Conservation (phyloP, 2,113 vertebrate species). For the Mobula hypostoma region DNA sequence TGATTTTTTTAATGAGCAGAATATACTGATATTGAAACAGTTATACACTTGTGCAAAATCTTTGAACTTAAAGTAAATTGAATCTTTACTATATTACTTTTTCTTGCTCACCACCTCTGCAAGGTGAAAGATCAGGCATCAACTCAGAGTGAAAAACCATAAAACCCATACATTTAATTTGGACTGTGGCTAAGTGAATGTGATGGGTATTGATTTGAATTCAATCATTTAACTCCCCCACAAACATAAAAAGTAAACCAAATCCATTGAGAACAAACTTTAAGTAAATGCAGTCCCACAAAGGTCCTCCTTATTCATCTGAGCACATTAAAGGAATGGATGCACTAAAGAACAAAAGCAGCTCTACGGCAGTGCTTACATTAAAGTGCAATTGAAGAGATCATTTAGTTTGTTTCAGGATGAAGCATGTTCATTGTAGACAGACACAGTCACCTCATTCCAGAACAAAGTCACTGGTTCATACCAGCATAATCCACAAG, state of each 20-base stretch:
- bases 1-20: not conserved
- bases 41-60: not conserved
- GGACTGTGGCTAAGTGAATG: constrained; percentile 21
- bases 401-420: not conserved
- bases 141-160: not conserved
- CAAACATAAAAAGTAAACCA: constrained; percentile 29
- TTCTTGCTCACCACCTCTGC: not conserved
- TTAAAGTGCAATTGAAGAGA: not conserved
- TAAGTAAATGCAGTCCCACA: not conserved
- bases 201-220: constrained; percentile 33
- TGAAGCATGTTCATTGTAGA: not conserved
- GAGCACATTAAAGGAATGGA: constrained; percentile 29
- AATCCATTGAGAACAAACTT: constrained; percentile 23
- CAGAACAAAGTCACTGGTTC: not conserved
- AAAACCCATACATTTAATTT: not conserved
- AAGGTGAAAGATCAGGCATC: constrained; percentile 20
- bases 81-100: not conserved
- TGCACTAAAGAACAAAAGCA: constrained; percentile 34
- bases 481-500: not conserved
- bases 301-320: not conserved
- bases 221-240: constrained; percentile 27
- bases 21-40: not conserved
- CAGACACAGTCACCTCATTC: too few species aligned
- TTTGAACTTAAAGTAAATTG: not conserved
- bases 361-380: not conserved